Conservation (phyloP, 2,113 vertebrate species). For the Aldabrachelys gigantea region DNA sequence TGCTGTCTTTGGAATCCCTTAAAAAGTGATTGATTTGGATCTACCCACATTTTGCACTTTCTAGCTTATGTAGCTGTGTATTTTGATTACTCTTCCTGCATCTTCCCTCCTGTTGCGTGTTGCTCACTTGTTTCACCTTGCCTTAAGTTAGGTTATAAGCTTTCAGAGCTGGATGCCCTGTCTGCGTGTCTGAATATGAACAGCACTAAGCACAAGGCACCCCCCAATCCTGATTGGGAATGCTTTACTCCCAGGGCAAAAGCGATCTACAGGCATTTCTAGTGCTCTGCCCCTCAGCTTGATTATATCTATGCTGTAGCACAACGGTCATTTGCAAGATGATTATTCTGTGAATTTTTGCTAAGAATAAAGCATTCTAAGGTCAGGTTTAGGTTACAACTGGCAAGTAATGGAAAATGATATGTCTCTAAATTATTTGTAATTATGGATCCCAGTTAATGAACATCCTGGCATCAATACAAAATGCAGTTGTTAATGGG, state of each 20-base stretch:
- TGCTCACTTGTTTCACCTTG: background rate
- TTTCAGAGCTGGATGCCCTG: background rate
- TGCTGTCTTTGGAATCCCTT: background rate
- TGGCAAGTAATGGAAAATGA: slow-evolving; percentile 61
- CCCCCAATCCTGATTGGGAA: background rate
- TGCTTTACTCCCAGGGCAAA: background rate
- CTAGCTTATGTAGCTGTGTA: background rate
- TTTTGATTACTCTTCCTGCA: background rate
- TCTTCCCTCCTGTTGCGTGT: background rate
- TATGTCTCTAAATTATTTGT: slow-evolving; percentile 64
- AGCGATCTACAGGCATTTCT: background rate
- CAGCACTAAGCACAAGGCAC: background rate
- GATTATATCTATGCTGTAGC: slow-evolving; percentile 12
- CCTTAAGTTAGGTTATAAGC: background rate
- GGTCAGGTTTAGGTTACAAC: slow-evolving; percentile 52
- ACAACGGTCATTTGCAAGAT: slow-evolving; percentile 48
- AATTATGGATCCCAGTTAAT: slow-evolving; percentile 62
- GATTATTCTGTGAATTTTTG: slow-evolving; percentile 59
- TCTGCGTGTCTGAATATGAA: background rate
- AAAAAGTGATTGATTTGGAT: background rate
- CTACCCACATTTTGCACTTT: background rate
- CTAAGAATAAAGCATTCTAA: slow-evolving; percentile 53
- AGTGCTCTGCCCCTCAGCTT: slow-evolving; percentile 1
- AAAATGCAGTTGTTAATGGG: slow-evolving; percentile 56
- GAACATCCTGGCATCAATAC: slow-evolving; percentile 59